Evolutionary conservation across 1,140 invertebrate genomes (phyloP), one percentile per base, ranked within the genome.

Genomic region (Nasonia giraulti): DNA sequence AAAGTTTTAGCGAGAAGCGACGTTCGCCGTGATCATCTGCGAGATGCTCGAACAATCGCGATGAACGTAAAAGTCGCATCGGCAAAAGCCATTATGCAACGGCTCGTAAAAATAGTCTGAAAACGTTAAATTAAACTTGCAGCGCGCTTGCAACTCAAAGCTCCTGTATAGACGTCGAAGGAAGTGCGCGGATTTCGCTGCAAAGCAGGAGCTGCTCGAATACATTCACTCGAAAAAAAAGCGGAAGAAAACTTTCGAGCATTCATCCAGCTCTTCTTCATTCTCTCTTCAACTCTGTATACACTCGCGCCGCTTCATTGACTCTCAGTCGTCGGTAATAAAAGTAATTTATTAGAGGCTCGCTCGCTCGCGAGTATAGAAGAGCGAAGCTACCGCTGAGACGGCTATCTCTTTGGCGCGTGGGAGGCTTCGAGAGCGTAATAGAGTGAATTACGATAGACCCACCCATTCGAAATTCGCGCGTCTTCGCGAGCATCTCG

Each of bases 331-430:
- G 37, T 50, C n/a, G 78, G 27, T 69, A 85, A 81, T 77, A 82
- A 85, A 85, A 81, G 84, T 82, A 81, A 85, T 85, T 81, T 81
- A 85, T 81, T 80, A 84, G 83, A 71, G 68, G 40, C 81, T 74
- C 47, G 68, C n/a, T 83, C 31, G 73, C 50, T 55, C 14, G 73
- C 74, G 68, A 83, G 73, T 83, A 8, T 62, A 77, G 73, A 77
- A 27, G 2, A 20, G 33, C 69, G 17, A 55, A 23, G 73, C n/a
- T 47, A 44, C 6, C 47, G 33, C 3, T 1, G 69, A 27, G 69
- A 31, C 7, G 23, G 23, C 6, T 14, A 1, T 12, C 2, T 44
- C 37, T 75, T 8, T 40, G 1, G 27, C 73, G 37, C 20, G 73
- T 75, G 37, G 73, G 37, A 33, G 37, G 73, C 73, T 44, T 44